Conservation (phyloP, 2,113 vertebrate genomes). For the Poicephalus gulielmi region DNA sequence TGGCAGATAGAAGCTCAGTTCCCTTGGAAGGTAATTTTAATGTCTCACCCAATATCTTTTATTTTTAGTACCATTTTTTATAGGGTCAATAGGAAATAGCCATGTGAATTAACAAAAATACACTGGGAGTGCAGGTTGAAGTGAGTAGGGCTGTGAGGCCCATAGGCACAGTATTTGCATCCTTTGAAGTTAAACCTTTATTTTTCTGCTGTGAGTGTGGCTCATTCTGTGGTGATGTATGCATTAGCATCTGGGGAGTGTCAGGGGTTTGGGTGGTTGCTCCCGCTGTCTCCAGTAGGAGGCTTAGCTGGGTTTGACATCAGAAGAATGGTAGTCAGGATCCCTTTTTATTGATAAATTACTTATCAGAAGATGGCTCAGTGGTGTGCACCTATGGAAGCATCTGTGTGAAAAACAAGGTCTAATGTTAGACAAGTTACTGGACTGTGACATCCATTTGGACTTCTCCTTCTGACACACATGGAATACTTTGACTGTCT, state of each 20-base stretch:
- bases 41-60: not conserved
- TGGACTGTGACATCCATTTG: not conserved
- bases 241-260: rapidly evolving
- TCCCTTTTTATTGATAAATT: not conserved
- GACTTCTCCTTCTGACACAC: not conserved
- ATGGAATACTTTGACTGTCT: not conserved
- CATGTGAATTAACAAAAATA: not conserved
- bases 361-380: not conserved
- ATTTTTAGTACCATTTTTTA: not conserved
- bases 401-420: not conserved
- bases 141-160: not conserved
- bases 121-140: not conserved
- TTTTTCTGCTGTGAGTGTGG: not conserved
- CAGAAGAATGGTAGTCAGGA: rapidly evolving
- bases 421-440: not conserved
- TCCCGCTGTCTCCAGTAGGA: not conserved
- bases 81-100: not conserved
- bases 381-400: not conserved
- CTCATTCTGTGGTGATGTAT: rapidly evolving
- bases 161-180: rapidly evolving
- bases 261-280: rapidly evolving
- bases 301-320: not conserved
- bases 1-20: not conserved
- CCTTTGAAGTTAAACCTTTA: not conserved
- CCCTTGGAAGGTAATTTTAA: not conserved